phyloP scores from a whole-genome alignment of 2,888 invertebrate species.

The Drosophila barbarae region DNA sequence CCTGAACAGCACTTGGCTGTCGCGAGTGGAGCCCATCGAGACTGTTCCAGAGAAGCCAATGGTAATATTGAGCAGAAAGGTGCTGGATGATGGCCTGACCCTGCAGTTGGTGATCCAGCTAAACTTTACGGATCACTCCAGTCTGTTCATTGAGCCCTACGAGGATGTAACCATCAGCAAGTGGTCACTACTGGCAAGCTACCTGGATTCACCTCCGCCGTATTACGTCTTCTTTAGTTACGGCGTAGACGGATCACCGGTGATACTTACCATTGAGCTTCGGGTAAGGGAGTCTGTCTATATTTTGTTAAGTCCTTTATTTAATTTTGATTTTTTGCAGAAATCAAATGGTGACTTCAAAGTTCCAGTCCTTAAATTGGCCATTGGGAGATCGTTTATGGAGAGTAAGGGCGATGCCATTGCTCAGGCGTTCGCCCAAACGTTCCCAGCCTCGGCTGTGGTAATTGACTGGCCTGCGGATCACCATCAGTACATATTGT shows the following conservation, averaged over 20 bases:
- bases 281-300: constrained; percentile 23
- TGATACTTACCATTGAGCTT: constrained; percentile 66
- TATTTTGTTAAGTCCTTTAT: rapidly evolving
- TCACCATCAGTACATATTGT: constrained; percentile 77
- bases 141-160: constrained; percentile 65
- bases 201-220: constrained; percentile 56
- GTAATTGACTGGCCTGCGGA: constrained; percentile 80
- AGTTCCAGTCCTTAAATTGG: constrained; percentile 75
- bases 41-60: constrained; percentile 55
- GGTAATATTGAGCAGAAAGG: constrained; percentile 52
- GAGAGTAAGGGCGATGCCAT: constrained; percentile 78
- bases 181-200: constrained; percentile 65
- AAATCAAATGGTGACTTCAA: constrained; percentile 53
- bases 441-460: constrained; percentile 81
- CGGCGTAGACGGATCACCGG: constrained; percentile 58
- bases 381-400: constrained; percentile 80
- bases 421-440: constrained; percentile 78
- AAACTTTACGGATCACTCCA: constrained; percentile 67
- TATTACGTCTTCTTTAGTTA: constrained; percentile 65
- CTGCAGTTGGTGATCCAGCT: constrained; percentile 62
- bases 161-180: constrained; percentile 57
- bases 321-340: constrained; percentile 10
- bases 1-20: constrained; percentile 57
- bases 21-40: constrained; percentile 44
- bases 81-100: constrained; percentile 40